Conservation (phyloP, 2,888 invertebrate species). For the Agonopterix subpropinquella region DNA sequence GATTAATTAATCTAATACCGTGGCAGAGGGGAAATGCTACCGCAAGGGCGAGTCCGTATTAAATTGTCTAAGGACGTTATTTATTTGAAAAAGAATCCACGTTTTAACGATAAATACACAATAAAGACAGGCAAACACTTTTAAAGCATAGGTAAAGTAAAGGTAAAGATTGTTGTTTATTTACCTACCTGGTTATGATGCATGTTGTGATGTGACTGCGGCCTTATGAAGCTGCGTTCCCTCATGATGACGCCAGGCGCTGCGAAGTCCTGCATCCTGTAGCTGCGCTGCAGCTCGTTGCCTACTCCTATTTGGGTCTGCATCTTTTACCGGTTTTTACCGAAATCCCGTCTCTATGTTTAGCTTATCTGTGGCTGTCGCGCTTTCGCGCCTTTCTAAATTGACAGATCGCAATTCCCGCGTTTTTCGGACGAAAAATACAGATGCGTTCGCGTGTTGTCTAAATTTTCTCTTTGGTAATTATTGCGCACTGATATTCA, state of each 20-base stretch:
- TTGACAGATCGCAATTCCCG: slow-evolving; percentile 4
- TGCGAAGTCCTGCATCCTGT: slow-evolving; percentile 74
- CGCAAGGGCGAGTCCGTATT: too few species aligned
- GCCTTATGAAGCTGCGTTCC: slow-evolving; percentile 82
- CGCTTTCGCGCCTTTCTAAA: slow-evolving; percentile 5
- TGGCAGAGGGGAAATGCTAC: too few species aligned
- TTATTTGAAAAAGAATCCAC: too few species aligned
- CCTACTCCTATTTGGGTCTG: slow-evolving; percentile 63
- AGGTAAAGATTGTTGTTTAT: background rate
- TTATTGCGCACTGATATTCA: slow-evolving; percentile 34
- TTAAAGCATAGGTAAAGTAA: too few species aligned
- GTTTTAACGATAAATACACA: too few species aligned
- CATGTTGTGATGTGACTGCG: slow-evolving; percentile 75
- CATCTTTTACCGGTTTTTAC: slow-evolving; percentile 32
- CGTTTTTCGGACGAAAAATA: slow-evolving; percentile 6
- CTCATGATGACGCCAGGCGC: slow-evolving; percentile 77
- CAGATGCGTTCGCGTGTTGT: slow-evolving; percentile 7
- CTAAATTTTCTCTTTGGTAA: slow-evolving; percentile 37
- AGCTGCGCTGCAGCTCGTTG: slow-evolving; percentile 67
- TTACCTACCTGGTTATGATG: slow-evolving; percentile 74
- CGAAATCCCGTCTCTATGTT: slow-evolving; percentile 1
- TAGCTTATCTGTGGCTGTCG: slow-evolving; percentile 1
- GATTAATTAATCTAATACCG: too few species aligned
- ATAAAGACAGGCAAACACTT: too few species aligned
- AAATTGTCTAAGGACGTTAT: too few species aligned